Conservation (phyloP, 2,888 invertebrate genomes). For the Cryptocheilus praepositus region DNA sequence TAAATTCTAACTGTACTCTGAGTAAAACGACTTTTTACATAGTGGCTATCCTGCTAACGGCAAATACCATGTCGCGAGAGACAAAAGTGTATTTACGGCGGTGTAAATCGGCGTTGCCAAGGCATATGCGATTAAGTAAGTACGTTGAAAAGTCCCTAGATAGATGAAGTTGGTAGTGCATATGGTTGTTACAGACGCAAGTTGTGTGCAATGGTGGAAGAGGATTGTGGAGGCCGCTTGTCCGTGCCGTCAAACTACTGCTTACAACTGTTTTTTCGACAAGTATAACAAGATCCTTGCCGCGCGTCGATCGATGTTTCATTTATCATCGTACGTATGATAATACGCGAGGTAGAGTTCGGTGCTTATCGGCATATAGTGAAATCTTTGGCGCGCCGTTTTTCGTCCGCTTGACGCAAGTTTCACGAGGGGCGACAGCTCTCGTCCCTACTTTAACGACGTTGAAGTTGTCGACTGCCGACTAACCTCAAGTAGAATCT, state of each 20-base stretch:
- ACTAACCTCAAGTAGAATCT: conserved; percentile 10
- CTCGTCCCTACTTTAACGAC: conserved; percentile 3
- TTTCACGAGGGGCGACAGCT: conserved; percentile 20
- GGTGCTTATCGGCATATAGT: conserved; percentile 29
- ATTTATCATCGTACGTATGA: conserved; percentile 11
- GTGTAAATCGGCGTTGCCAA: not conserved
- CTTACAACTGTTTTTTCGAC: conserved; percentile 33
- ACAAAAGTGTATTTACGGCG: conserved; percentile 4
- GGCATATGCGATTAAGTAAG: not conserved
- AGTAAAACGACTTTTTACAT: too few relatives aligned
- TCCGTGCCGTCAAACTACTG: conserved; percentile 55
- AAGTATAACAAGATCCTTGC: conserved; percentile 28
- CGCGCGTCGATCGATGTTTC: conserved; percentile 14
- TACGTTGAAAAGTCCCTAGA: conserved; percentile 28
- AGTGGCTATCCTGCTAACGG: too few relatives aligned
- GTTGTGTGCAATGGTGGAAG: conserved; percentile 59
- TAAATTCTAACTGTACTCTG: too few relatives aligned
- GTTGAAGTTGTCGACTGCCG: conserved; percentile 5
- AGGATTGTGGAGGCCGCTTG: conserved; percentile 56
- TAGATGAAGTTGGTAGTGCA: conserved; percentile 33
- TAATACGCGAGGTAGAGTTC: conserved; percentile 11
- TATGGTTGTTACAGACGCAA: conserved; percentile 53
- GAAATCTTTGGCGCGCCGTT: conserved; percentile 40
- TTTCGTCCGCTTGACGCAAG: conserved; percentile 42
- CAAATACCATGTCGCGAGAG: too few relatives aligned